Percentiles rank a stretch among this genome's conserved stretches.
These are phyloP conservation scores for Standfussiana lucernea DNA, from an alignment of 2,888 invertebrate species.

Conservation along the genomic window DNA sequence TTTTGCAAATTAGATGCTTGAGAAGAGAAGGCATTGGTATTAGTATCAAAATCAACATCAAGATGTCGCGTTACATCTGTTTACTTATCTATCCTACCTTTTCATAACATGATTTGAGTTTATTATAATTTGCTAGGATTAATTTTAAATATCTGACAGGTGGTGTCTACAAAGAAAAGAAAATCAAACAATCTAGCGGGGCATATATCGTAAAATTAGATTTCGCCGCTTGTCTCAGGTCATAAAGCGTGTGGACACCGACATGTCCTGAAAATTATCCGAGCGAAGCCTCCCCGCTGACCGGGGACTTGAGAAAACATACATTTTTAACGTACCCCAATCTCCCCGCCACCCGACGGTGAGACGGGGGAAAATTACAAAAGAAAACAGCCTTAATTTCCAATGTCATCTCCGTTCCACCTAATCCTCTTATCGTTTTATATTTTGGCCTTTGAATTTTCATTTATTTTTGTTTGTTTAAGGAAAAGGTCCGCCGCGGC, in stretches of 20 bases:
- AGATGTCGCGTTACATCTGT: constrained; percentile 1
- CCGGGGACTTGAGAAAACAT: constrained; percentile 82
- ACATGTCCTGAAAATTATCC: constrained; percentile 83
- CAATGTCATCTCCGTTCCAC: constrained; percentile 91
- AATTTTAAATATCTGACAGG: too few species aligned
- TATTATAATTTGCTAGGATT: too few species aligned
- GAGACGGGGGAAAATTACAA: constrained; percentile 89
- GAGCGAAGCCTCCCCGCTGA: constrained; percentile 77
- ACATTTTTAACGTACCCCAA: constrained; percentile 88
- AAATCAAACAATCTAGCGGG: constrained; percentile 49
- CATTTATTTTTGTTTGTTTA: constrained; percentile 90
- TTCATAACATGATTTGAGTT: constrained; percentile 19
- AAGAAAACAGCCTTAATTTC: constrained; percentile 91
- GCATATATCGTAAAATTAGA: constrained; percentile 67
- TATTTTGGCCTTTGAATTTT: constrained; percentile 90
- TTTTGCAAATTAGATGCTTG: constrained; percentile 45
- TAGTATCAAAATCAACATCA: constrained; percentile 8
- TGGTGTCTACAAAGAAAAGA: constrained; percentile 29
- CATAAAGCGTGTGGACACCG: constrained; percentile 80
- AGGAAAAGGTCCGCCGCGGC: constrained; percentile 81
- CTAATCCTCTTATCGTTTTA: constrained; percentile 91
- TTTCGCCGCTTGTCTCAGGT: constrained; percentile 70
- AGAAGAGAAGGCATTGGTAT: constrained; percentile 23
- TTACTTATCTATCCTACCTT: neutral
- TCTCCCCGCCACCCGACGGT: constrained; percentile 77